Conservation (phyloP, 2,888 invertebrate genomes). For the Lingula anatina region DNA sequence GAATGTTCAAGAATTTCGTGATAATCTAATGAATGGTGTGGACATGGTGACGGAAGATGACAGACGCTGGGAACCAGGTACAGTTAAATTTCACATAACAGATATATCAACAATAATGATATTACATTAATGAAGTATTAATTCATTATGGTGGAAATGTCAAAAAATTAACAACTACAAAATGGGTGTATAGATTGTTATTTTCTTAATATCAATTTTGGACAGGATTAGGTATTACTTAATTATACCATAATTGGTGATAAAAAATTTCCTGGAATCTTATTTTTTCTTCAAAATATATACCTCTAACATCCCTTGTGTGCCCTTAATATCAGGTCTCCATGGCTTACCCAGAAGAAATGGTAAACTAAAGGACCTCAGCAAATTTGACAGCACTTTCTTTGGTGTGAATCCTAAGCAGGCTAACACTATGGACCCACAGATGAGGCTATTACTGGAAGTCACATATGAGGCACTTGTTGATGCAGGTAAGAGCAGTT, state of each 20-base stretch:
- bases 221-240: too few relatives aligned
- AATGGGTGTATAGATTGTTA: too few relatives aligned
- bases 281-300: too few relatives aligned
- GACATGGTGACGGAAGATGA: conserved; percentile 92
- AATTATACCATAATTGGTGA: too few relatives aligned
- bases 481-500: conserved; percentile 43
- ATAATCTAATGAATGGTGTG: conserved; percentile 81
- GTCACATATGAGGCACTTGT: conserved; percentile 47
- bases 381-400: conserved; percentile 43
- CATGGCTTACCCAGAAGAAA: conserved; percentile 53
- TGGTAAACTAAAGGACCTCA: conserved; percentile 55
- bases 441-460: conserved; percentile 75
- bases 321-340: conserved; percentile 46
- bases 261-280: too few relatives aligned
- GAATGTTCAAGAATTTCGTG: conserved; percentile 86
- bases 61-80: conserved; percentile 78
- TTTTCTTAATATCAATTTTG: too few relatives aligned
- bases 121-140: too few relatives aligned
- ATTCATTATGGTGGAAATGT: too few relatives aligned
- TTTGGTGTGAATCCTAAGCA: conserved; percentile 48
- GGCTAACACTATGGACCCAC: conserved; percentile 49
- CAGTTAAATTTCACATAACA: too few relatives aligned
- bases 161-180: too few relatives aligned
- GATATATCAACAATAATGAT: too few relatives aligned
- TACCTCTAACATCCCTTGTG: too few relatives aligned